Evolutionary conservation across 2,888 invertebrate species (phyloP).

Genomic region (Chalcosyrphus nemorum): DNA sequence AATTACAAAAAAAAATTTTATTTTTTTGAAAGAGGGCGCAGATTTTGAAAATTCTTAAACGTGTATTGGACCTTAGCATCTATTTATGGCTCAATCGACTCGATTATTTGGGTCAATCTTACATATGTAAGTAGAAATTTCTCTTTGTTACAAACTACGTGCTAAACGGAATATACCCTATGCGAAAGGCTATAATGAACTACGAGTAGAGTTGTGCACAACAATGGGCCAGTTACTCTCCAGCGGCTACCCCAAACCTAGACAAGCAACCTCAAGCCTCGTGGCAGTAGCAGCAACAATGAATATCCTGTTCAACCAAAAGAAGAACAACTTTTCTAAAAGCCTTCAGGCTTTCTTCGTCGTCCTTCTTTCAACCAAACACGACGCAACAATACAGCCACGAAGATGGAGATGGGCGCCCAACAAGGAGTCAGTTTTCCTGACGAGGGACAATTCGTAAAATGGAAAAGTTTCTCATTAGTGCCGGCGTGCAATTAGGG

Average conservation of each 20-base stretch:
- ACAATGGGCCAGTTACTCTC: constrained; percentile 22
- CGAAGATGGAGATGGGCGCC: not conserved
- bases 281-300: not conserved
- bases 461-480: constrained; percentile 71
- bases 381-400: not conserved
- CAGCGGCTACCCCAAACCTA: not conserved
- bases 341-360: constrained; percentile 37
- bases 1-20: no score
- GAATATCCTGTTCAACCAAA: constrained; percentile 9
- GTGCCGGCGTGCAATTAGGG: constrained; percentile 63
- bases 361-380: not conserved
- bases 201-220: constrained; percentile 16
- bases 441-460: constrained; percentile 47
- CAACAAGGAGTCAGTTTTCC: constrained; percentile 1
- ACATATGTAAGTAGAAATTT: no score
- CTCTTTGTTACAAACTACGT: no score
- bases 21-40: no score
- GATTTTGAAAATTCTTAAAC: no score
- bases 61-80: no score
- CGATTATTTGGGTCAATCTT: no score
- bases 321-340: constrained; percentile 39
- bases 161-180: no score
- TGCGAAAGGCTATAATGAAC: constrained; percentile 23
- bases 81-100: no score
- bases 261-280: not conserved